A percentile compares a stretch with the other conserved stretches of the same genome.
These are phyloP conservation scores for Rotaria socialis DNA, from an alignment of 2,888 invertebrate genomes.

Conservation along the genomic window DNA sequence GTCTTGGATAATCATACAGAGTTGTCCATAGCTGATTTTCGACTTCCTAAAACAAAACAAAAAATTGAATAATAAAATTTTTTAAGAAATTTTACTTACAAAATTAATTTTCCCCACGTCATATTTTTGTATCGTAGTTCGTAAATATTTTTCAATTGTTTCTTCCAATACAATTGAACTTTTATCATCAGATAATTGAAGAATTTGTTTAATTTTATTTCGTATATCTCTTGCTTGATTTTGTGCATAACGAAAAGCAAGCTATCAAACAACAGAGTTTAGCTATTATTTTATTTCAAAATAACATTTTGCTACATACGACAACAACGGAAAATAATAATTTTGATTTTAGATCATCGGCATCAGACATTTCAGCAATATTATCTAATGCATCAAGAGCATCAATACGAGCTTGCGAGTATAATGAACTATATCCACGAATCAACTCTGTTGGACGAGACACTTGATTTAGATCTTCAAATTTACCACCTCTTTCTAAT, in stretches of 20 bases:
- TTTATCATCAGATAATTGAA: constrained; percentile 33
- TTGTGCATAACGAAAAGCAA: constrained; percentile 71
- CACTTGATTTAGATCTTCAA: constrained; percentile 28
- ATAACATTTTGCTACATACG: constrained; percentile 65
- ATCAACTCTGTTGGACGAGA: constrained; percentile 63
- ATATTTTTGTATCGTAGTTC: constrained; percentile 70
- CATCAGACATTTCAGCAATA: constrained; percentile 74
- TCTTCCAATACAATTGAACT: constrained; percentile 52
- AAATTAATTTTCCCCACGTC: constrained; percentile 55
- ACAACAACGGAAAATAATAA: constrained; percentile 90
- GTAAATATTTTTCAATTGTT: constrained; percentile 67
- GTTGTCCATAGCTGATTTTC: constrained; percentile 75
- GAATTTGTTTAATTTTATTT: constrained; percentile 37
- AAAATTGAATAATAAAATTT: neutral
- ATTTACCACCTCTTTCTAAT: constrained; percentile 32
- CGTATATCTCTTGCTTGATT: constrained; percentile 54
- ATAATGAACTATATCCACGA: constrained; percentile 76
- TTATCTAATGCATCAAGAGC: constrained; percentile 78
- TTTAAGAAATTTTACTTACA: neutral
- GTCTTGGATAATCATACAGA: constrained; percentile 83
- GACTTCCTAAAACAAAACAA: constrained; percentile 62
- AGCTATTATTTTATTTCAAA: neutral
- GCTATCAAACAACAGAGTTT: constrained; percentile 60
- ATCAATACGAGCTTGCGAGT: constrained; percentile 77
- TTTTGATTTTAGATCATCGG: constrained; percentile 84